Conservation (phyloP, 2,113 vertebrate genomes). For the Reinhardtius hippoglossoides region DNA sequence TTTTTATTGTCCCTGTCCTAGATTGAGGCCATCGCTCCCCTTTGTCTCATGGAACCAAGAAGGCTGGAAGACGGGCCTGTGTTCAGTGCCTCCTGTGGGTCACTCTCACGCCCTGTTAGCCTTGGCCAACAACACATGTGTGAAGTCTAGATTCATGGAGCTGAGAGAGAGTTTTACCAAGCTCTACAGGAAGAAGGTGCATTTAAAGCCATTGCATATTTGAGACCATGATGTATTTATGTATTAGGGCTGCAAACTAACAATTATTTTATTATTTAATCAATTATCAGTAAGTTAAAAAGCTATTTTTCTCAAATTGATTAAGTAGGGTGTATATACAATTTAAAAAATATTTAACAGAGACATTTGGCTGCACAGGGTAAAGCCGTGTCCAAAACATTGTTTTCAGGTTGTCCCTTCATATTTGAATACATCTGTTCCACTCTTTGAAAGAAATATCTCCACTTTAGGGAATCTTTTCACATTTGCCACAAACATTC, state of each 20-base stretch:
- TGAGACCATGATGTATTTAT: neutral
- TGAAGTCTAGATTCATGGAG: slow-evolving; percentile 90
- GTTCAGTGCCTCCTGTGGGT: slow-evolving; percentile 93
- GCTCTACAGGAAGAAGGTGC: slow-evolving; percentile 95
- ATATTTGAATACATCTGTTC: too few relatives aligned
- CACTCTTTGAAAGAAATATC: neutral
- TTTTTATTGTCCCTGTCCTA: slow-evolving; percentile 48
- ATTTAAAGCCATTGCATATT: neutral
- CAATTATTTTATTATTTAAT: neutral
- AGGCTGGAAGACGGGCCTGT: slow-evolving; percentile 96
- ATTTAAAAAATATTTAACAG: too few relatives aligned
- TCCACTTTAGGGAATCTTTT: neutral
- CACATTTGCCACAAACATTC: too few relatives aligned
- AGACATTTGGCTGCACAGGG: too few relatives aligned
- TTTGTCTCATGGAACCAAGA: slow-evolving; percentile 98
- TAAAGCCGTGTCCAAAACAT: too few relatives aligned
- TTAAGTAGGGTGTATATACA: too few relatives aligned
- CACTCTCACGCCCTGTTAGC: slow-evolving; percentile 92
- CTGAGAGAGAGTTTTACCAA: slow-evolving; percentile 88
- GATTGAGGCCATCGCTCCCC: slow-evolving; percentile 89
- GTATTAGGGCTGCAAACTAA: neutral
- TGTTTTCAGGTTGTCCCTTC: too few relatives aligned
- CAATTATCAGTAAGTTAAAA: too few relatives aligned
- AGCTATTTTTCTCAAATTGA: neutral
- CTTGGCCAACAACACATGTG: slow-evolving; percentile 94